Evolutionary conservation across 2,113 vertebrate genomes (phyloP).

Genomic region (Murina feae): DNA sequence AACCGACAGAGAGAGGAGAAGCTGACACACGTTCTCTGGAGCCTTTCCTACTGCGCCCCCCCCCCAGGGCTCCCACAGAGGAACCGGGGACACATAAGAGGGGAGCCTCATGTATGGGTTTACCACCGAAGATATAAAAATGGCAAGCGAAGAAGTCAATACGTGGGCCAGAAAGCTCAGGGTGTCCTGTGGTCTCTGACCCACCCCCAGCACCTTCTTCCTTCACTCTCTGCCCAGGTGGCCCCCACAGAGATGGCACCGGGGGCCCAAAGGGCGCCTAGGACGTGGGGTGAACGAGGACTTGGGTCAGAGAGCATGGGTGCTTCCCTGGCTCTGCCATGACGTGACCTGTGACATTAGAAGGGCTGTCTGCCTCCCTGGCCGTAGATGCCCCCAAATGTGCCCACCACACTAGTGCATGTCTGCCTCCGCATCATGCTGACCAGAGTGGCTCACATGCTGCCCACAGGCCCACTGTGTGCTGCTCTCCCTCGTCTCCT

Average conservation of each 20-base stretch:
- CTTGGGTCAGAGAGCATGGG: not conserved
- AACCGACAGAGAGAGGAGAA: not conserved
- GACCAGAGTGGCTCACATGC: not conserved
- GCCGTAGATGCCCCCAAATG: not conserved
- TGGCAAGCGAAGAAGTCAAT: not conserved
- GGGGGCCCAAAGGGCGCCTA: not conserved
- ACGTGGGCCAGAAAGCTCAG: not conserved
- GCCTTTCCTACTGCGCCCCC: not conserved
- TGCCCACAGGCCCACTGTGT: not conserved
- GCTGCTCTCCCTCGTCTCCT: not conserved
- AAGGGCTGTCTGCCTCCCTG: not conserved
- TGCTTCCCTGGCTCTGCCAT: not conserved
- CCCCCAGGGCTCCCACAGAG: not conserved
- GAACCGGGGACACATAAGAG: not conserved
- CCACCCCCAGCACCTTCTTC: not conserved
- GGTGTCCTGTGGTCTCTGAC: not conserved
- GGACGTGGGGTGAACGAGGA: not conserved
- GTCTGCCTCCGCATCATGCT: rapidly evolving
- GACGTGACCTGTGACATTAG: not conserved
- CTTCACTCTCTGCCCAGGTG: not conserved
- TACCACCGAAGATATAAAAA: not conserved
- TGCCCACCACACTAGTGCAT: not conserved
- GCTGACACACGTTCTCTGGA: not conserved
- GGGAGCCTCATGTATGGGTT: not conserved
- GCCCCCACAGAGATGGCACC: not conserved